Evolutionary conservation across 2,797 vertebrate species (phyloP), one percentile per base, ranked within the genome.

Genomic region (Epinephelus awoara): DNA sequence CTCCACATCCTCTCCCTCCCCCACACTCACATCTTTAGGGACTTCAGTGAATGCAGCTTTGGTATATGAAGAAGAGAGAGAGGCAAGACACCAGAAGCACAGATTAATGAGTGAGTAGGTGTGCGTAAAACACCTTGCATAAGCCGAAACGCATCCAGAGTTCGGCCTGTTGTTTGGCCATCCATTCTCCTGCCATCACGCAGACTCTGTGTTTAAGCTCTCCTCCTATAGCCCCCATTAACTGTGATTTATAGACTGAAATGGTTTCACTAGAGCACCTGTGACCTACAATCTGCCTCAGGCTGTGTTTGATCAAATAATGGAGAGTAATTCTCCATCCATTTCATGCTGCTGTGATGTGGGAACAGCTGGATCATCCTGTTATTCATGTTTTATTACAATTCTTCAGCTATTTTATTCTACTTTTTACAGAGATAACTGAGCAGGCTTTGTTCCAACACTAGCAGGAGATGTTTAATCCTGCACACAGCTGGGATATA

Each of bases 1-100:
- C 93, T 98, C 97, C 91, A 98, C 97, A 83, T 98, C 97, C 85
- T 98, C 97, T 85, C 98, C 98, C 93, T 98, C 97, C 88, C 96
- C 94, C 73, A 97, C 96, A 71, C 94, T 97, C 94, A 97, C 96
- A 96, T 98, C 97, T 94, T 95, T 96, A 88, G 98, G 98, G 93
- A 98, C 96, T 96, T 99, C 97, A 42, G 96, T 98, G 89, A 99
- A 99, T 71, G 95, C 94, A 83, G 97, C 98, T 99, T 92, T 21
- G 63, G 62, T 61, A 34, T 59, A 56, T 54, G 55, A 18, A 59
- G 2, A 51, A 34, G 17, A 84, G 79, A 88, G 77, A 89, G 29
- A 58, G 11, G 51, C 18, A 7, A 70, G 55, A 77, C 27, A 81
- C 55, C 56, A 76, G 10, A 2, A 44, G 64, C 27, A 80, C 44